Evolutionary conservation across 1,140 invertebrate species (phyloP), one percentile per base, ranked within the genome.

Genomic region (Ridgeia piscesae): DNA sequence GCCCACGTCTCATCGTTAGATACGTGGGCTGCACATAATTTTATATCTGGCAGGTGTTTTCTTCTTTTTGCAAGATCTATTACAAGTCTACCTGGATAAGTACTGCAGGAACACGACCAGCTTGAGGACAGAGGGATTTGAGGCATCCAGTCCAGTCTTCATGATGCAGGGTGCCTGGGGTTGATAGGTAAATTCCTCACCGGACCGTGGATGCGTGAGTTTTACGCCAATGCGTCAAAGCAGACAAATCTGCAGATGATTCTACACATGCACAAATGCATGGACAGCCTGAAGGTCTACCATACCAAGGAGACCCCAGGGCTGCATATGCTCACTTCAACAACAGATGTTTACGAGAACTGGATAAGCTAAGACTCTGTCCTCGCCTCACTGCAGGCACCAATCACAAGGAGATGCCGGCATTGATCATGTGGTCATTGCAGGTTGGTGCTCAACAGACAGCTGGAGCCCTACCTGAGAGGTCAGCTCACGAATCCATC

Each of bases 111-210:
- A 33, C 35, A n/a, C 33, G 33, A 35, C 33, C 35, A 35, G 91
- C 33, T 35, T 91, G 33, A 33, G 31, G 27, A 35, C 91, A 91
- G 33, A 35, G 8, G 33, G 91, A 91, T 42, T 91, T 91, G 33
- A 35, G 31, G 31, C 33, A 35, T 91, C 33, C 33, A 2, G 33
- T 91, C 33, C 33, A 2, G 33, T 42, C 9, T 6, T 35, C 91
- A 91, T 33, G 91, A 35, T n/a, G 31, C 33, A 91, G 33, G 31
- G 8, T n/a, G 33, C 33, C 91, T 91, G 33, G 91, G 91, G 9
- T 42, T 91, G 91, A 42, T 91, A 34, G 91, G 91, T 4, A 91
- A 91, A 35, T n/a, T 91, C 33, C 33, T 91, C 33, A 34, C 91
- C 2, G 91, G 91, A n/a, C 91, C 91, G 8, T 91, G 91, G 91